Base-by-base conservation (phyloP, 1,140 invertebrate species). In the Heliconius himera region DNA sequence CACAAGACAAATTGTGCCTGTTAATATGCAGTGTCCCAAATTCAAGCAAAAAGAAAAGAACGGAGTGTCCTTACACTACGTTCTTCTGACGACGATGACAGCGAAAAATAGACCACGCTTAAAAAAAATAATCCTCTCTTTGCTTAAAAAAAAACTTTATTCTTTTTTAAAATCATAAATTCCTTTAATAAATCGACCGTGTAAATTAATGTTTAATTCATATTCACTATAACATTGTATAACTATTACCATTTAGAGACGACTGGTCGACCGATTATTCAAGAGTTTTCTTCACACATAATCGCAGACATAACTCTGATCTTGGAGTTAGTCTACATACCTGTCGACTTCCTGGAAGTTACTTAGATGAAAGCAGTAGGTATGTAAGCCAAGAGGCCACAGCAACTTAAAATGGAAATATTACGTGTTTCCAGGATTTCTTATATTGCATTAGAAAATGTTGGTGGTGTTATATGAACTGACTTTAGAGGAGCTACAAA, bases 381-480 rank as follows among this genome's bases (percentile, higher is more conserved):
- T 54, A 41, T 73, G n/a, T 81, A 70, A 77, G 79, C 54, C 73
- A 81, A 70, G 51, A 74, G 46, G 36, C 26, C 51, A 49, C 22
- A 66, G 26, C 41, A 46, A n/a, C 73, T 76, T 33, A 78, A 74
- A 78, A 75, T 36, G 66, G 76, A 73, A 49, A 70, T 81, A 75
- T 81, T 81, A 81, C 76, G 70, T 46, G 41, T 74, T 60, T 16
- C 20, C 73, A 76, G 22, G 38, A 76, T 76, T 70, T 29, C 60
- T 26, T 76, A 60, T 41, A 70, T 70, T 70, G 38, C 38, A 70
- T 41, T 66, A 70, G n/a, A 60, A 60, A 60, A 22, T 60, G 56
- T 60, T 2, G 2, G 11, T 66, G 26, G 11, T 29, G 60, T 16
- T 22, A 18, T 66, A 16, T 66, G 18, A 56, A 66, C 22, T 66